Base-by-base conservation (phyloP, 2,113 vertebrate genomes). In the Origma solitaria region DNA sequence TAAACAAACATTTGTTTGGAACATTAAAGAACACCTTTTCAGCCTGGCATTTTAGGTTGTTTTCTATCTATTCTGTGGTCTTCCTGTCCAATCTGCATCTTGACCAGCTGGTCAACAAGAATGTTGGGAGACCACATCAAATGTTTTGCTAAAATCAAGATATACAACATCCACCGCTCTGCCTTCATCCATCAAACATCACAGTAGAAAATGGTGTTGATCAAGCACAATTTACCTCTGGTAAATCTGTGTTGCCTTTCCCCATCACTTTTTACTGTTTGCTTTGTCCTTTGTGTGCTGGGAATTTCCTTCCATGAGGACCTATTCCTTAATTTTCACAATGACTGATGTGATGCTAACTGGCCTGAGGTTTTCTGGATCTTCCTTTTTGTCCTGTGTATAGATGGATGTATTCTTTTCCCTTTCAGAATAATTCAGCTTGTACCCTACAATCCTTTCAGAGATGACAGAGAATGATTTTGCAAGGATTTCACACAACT, bases 161-260 rank as follows among this genome's bases (percentile, higher is more conserved):
- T 16, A 54, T 3, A 14, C 2, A 33, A 44, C 17, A 57, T 38
- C 22, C 25, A 31, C 30, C 53, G 3, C 27, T 78, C 21, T 86
- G 19, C 2, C 30, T 86, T 65, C 35, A 50, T 75, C 35, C 19
- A 35, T 35, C 19, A 35, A 82, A 33, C 13, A 71, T 49, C 27
- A 22, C 7, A 42, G 42, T 61, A 44, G 13, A 49, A 18, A 49
- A 31, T 1, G 5, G 1, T 2, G 4, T n/a, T 42, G 13, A 13
- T 45, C 9, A 82, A 88, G 11, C 2, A 79, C 3, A 56, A 22
- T 42, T 61, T 38, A 38, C 18, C 19, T 70, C 53, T 53, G 13
- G 30, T 57, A 83, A 71, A 86, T 28, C 27, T 57, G 9, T 56
- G 14, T 57, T 92, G 27, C 8, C 28, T 72, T 79, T 54, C 33